Base-by-base conservation (phyloP, 2,113 vertebrate genomes). In the Dicerorhinus sumatrensis region DNA sequence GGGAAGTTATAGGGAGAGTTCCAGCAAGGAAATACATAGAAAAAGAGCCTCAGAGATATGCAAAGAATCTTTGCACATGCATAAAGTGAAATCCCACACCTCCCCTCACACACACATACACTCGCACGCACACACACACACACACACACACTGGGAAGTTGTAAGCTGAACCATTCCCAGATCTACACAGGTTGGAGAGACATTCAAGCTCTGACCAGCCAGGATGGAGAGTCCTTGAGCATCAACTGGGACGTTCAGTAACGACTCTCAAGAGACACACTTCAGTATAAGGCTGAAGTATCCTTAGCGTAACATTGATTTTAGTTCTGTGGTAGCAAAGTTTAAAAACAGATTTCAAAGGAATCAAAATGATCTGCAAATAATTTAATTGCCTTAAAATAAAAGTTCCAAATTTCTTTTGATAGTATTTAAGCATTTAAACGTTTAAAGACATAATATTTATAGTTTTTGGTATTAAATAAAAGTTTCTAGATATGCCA, bases 401-500 rank as follows among this genome's bases (percentile, higher is more conserved):
- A 83, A 91, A 92, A 58, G 20, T 0, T 4, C 10, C 5, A 39
- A 3, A 46, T 72, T 65, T 93, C 20, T 10, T 60, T 85, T 79
- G 48, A 89, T 46, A 96, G 84, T 7, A 51, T 70, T 60, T 76
- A 56, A 96, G 85, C 5, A 51, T 70, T 60, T 76, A 76, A 95
- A 29, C 39, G 58, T 29, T 77, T 58, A 48, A 58, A 75, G 48
- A 46, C 7, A 48, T 8, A 36, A 65, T 48, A 92, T 77, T 63
- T 84, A 79, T 4, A 58, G 42, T 84, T 36, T 36, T 56, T 31
- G 14, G 1, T n/a, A 58, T 73, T 13, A 69, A 83, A 62, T 82
- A 48, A 70, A 60, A 29, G 3, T 6, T 76, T 83, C 13, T 62
- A 70, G 51, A 56, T 23, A 56, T 69, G 11, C 27, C 48, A 91